Base-by-base conservation (phyloP, 2,888 invertebrate genomes). In the Bombyx huttoni region DNA sequence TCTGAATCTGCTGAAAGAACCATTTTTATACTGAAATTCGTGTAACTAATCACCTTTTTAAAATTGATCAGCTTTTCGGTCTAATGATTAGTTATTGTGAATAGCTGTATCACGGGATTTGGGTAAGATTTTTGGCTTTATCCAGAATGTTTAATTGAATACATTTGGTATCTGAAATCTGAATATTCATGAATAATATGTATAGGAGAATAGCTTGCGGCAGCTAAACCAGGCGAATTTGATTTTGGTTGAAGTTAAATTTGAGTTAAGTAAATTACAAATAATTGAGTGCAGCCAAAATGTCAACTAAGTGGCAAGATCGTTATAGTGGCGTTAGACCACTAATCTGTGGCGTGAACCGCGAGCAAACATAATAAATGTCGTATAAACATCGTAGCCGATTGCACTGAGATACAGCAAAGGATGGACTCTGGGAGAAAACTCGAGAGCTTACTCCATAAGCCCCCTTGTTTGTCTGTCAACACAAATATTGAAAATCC, bases 401-500 rank as follows among this genome's bases (percentile, higher is more conserved):
- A 65, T 68, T 65, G 60, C 61, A 63, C 66, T 59, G 53, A 64
- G 60, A 62, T 58, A 59, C 56, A 56, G 62, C 57, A 57, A 40
- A 58, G 62, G 63, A 65, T 61, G 61, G 60, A 60, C 64, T 62
- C 64, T 64, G 66, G 59, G 68, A 64, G 63, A 69, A 65, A 64
- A 63, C 62, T 70, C 61, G 62, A 72, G 70, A 75, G 73, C 74
- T 75, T 77, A 74, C 75, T 78, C 71, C 68, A 70, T 71, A 70
- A 69, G 68, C 76, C 75, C 40, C 78, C 78, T 75, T 81, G 78
- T 81, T 83, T 84, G 77, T 78, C 75, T 77, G 81, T 79, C 80
- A 81, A 82, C 71, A 81, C 80, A 84, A 85, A 85, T 85, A 85
- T 84, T 85, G 83, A 80, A 79, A 86, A 83, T 84, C 84, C 85